These are phyloP conservation scores for Campylorhamphus procurvoides DNA, from an alignment of 2,113 vertebrate species.

Conservation along the genomic window DNA sequence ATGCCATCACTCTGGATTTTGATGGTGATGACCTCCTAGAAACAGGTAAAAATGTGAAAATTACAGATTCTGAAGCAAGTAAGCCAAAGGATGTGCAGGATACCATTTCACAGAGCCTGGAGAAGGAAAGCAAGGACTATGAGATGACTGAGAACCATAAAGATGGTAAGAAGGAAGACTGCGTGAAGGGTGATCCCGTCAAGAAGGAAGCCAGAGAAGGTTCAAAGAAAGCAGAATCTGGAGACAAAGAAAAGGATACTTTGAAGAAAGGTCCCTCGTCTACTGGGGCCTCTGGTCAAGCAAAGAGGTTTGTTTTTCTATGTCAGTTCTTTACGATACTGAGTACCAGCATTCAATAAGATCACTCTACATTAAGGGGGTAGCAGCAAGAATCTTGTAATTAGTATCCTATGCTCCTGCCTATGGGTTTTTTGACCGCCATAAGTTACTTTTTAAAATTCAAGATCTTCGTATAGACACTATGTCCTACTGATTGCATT, in stretches of 20 bases:
- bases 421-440: slow-evolving; percentile 87
- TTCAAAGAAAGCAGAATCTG: slow-evolving; percentile 96
- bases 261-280: slow-evolving; percentile 99
- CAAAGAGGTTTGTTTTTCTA: slow-evolving; percentile 99
- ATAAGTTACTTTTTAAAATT: slow-evolving; percentile 83
- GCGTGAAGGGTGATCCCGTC: slow-evolving; percentile 86
- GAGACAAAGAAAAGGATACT: slow-evolving; percentile 99
- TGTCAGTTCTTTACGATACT: slow-evolving; percentile 99
- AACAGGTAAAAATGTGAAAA: slow-evolving; percentile 99
- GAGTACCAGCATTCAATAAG: slow-evolving; percentile 98
- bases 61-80: slow-evolving; percentile 98
- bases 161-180: slow-evolving; percentile 97
- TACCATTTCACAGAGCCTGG: slow-evolving; percentile 87
- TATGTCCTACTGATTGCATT: slow-evolving; percentile 85
- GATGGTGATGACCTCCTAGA: slow-evolving; percentile 99
- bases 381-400: slow-evolving; percentile 96
- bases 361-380: slow-evolving; percentile 95
- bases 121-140: slow-evolving; percentile 89
- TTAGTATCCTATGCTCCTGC: slow-evolving; percentile 92
- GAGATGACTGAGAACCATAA: slow-evolving; percentile 90
- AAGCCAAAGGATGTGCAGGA: slow-evolving; percentile 92
- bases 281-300: slow-evolving; percentile 99
- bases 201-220: slow-evolving; percentile 96
- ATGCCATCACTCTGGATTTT: slow-evolving; percentile 99
- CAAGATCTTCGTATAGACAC: slow-evolving; percentile 84